Evolutionary conservation across 2,888 invertebrate species (phyloP).

Genomic region (Cheilosia scutellata): DNA sequence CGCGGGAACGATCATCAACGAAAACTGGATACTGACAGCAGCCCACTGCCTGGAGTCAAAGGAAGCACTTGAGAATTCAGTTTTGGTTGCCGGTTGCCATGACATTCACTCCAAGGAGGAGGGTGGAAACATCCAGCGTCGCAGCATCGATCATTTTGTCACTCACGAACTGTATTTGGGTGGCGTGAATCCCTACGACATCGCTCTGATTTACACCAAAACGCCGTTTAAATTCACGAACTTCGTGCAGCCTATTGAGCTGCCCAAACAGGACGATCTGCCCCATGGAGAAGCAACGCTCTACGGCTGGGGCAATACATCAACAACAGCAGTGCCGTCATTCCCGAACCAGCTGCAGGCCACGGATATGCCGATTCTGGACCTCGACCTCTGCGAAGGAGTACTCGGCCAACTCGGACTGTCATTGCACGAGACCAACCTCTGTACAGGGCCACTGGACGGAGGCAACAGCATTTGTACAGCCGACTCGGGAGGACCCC

Average conservation of each 20-base stretch:
- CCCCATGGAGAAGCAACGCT: conserved; percentile 81
- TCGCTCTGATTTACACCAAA: conserved; percentile 82
- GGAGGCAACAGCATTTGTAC: conserved; percentile 82
- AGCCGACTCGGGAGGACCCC: conserved; percentile 83
- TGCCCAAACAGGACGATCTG: conserved; percentile 79
- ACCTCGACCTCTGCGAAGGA: conserved; percentile 80
- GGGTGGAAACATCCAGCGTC: conserved; percentile 79
- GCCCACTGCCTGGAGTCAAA: conserved; percentile 81
- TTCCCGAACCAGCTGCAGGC: conserved; percentile 81
- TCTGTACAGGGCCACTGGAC: conserved; percentile 82
- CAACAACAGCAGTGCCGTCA: conserved; percentile 81
- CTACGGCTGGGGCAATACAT: conserved; percentile 83
- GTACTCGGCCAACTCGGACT: conserved; percentile 80
- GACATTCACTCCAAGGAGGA: conserved; percentile 79
- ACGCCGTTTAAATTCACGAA: conserved; percentile 80
- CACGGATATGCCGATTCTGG: conserved; percentile 82
- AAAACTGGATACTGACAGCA: conserved; percentile 83
- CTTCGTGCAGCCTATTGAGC: conserved; percentile 80
- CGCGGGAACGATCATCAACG: conserved; percentile 82
- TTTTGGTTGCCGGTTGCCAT: conserved; percentile 82
- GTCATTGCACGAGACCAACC: conserved; percentile 81
- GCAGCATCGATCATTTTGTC: conserved; percentile 81
- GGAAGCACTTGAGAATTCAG: conserved; percentile 79
- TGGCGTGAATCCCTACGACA: conserved; percentile 82
- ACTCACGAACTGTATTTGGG: conserved; percentile 82